These are phyloP conservation scores for Drosophila borborema DNA, from an alignment of 2,888 invertebrate species.

Conservation along the genomic window DNA sequence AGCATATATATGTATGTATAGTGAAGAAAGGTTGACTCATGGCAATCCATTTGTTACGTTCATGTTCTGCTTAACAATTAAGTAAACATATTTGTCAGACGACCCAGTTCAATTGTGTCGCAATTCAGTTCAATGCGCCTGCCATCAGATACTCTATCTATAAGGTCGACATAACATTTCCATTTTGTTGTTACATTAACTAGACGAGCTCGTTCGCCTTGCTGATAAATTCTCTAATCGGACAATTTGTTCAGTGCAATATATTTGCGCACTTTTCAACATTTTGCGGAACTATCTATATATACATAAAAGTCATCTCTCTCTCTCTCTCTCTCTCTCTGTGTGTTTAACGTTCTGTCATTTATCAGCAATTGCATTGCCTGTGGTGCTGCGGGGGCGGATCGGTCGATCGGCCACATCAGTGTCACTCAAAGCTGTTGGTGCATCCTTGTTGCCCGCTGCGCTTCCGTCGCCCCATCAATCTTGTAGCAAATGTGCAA, in stretches of 20 bases:
- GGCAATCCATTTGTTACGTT: neutral
- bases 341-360: constrained; percentile 50
- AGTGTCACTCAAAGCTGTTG: constrained; percentile 59
- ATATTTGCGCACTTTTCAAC: constrained; percentile 56
- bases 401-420: constrained; percentile 54
- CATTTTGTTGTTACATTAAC: constrained; percentile 59
- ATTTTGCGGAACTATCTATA: constrained; percentile 62
- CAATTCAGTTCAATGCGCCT: constrained; percentile 17
- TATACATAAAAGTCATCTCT: neutral
- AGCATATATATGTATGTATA: neutral
- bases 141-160: constrained; percentile 14
- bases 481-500: constrained; percentile 56
- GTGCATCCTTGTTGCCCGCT: constrained; percentile 56
- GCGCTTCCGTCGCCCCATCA: constrained; percentile 70
- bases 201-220: constrained; percentile 42
- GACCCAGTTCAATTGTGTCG: constrained; percentile 10
- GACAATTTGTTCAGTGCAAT: constrained; percentile 44
- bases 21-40: neutral
- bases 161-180: constrained; percentile 66
- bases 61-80: constrained; percentile 23
- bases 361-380: constrained; percentile 60
- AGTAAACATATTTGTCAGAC: neutral
- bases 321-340: neutral
- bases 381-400: constrained; percentile 4
- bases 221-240: constrained; percentile 73